phyloP scores from a whole-genome alignment of 37 sponge, comb jelly and placozoan species.

The Haliclona indistincta region DNA sequence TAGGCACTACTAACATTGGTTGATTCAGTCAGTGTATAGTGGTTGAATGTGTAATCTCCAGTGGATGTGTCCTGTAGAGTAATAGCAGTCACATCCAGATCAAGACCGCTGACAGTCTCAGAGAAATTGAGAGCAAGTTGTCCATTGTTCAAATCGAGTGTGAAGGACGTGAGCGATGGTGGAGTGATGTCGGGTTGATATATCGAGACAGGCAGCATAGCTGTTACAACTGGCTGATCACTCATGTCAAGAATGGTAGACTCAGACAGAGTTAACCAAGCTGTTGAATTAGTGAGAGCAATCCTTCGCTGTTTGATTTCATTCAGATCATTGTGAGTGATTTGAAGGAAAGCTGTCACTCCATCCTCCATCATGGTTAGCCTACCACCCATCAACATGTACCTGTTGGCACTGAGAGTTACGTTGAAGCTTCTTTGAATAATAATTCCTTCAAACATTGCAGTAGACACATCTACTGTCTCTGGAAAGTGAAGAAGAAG shows the following conservation, averaged over 20 bases:
- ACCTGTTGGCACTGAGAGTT: constrained; percentile 28
- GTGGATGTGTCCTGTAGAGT: constrained; percentile 71
- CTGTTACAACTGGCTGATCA: constrained; percentile 54
- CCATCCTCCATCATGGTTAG: constrained; percentile 68
- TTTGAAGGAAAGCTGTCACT: constrained; percentile 43
- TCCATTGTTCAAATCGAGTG: constrained; percentile 59
- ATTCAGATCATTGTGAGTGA: constrained; percentile 78
- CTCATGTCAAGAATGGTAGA: constrained; percentile 76
- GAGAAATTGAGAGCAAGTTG: constrained; percentile 64
- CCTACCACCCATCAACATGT: constrained; percentile 71
- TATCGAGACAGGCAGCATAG: constrained; percentile 28
- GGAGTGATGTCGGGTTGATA: constrained; percentile 70
- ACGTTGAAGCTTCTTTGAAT: constrained; percentile 79
- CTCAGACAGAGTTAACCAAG: constrained; percentile 72
- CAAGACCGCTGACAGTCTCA: constrained; percentile 71
- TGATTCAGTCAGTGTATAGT: constrained; percentile 61
- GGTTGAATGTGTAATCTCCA: constrained; percentile 58
- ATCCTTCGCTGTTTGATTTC: constrained; percentile 82
- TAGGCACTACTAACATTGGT: constrained; percentile 39
- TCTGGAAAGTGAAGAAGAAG: constrained; percentile 76
- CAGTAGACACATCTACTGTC: constrained; percentile 75
- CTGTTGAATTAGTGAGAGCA: constrained; percentile 52
- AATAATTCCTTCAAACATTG: constrained; percentile 73
- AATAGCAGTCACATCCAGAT: constrained; percentile 66
- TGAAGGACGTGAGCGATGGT: constrained; percentile 62